Evolutionary conservation across 2,113 vertebrate species (phyloP).

Genomic region (Bubo blakistoni): DNA sequence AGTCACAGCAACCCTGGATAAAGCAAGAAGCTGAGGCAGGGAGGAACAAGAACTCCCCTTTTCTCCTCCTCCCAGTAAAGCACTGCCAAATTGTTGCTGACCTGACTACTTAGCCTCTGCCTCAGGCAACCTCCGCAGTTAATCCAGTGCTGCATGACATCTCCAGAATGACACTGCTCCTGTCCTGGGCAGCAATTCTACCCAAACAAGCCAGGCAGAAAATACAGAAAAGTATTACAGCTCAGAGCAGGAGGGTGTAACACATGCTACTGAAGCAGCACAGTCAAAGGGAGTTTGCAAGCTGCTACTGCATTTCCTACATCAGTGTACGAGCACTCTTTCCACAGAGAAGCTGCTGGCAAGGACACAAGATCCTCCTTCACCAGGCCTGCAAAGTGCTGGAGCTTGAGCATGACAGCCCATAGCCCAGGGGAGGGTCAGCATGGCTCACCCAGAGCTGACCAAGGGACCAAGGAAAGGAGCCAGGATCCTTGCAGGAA

Average conservation of each 20-base stretch:
- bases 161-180: not conserved
- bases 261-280: not conserved
- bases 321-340: not conserved
- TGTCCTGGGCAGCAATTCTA: not conserved
- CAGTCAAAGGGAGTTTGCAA: not conserved
- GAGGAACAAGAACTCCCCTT: constrained; percentile 57
- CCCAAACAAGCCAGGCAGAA: not conserved
- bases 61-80: constrained; percentile 69
- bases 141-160: constrained; percentile 48
- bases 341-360: not conserved
- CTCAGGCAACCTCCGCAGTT: constrained; percentile 76
- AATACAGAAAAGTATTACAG: not conserved
- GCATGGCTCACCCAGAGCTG: not conserved
- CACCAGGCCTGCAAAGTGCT: not conserved
- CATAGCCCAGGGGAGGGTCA: not conserved
- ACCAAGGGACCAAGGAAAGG: not conserved
- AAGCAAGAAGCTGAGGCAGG: not conserved
- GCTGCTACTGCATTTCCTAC: not conserved
- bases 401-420: rapidly evolving
- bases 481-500: not conserved
- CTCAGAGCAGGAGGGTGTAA: not conserved
- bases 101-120: constrained; percentile 58
- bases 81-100: constrained; percentile 59
- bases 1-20: constrained; percentile 28
- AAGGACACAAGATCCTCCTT: not conserved